These are phyloP conservation scores for Baccha elongata DNA, from an alignment of 2,888 invertebrate genomes.

Conservation along the genomic window DNA sequence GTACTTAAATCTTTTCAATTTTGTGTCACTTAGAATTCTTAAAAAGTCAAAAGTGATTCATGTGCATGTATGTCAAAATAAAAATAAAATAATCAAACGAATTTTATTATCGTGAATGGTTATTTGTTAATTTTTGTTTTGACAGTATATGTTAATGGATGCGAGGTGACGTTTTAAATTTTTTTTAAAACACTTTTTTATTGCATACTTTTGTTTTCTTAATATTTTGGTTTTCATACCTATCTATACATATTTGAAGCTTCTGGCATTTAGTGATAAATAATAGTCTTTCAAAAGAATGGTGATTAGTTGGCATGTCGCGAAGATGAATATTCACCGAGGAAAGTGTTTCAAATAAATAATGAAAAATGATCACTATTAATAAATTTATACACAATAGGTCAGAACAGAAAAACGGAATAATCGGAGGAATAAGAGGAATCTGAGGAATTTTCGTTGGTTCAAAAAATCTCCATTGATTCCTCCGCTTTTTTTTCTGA, in stretches of 20 bases:
- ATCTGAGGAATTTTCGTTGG: too few relatives aligned
- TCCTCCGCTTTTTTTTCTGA: too few relatives aligned
- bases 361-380: too few relatives aligned
- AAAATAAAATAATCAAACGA: constrained; percentile 28
- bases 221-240: background rate
- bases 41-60: constrained; percentile 40
- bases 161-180: constrained; percentile 14
- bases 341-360: background rate
- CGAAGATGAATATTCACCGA: background rate
- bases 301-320: background rate
- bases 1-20: background rate
- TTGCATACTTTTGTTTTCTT: background rate
- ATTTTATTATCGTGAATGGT: constrained; percentile 25
- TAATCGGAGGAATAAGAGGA: too few relatives aligned
- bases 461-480: too few relatives aligned
- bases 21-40: constrained; percentile 22
- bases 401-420: too few relatives aligned
- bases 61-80: constrained; percentile 19
- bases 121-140: constrained; percentile 33
- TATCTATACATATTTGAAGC: background rate
- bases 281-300: constrained; percentile 2
- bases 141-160: constrained; percentile 24
- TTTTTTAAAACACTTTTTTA: background rate
- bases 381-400: too few relatives aligned
- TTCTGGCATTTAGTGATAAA: constrained; percentile 6